Percentiles rank a stretch among this genome's conserved stretches.
These are phyloP conservation scores for Troides helena DNA, from an alignment of 2,888 invertebrate genomes.

Conservation along the genomic window DNA sequence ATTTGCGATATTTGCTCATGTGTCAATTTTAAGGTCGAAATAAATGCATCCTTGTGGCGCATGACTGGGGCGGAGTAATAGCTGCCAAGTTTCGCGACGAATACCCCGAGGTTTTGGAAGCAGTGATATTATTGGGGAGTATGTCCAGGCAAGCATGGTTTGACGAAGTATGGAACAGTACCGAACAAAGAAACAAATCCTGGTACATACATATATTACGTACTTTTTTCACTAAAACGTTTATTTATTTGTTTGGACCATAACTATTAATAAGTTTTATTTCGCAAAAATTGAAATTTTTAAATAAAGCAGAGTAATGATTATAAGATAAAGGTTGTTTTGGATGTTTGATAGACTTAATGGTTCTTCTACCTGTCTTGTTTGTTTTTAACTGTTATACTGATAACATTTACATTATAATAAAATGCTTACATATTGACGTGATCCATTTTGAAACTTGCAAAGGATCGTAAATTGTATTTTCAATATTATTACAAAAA, in stretches of 20 bases:
- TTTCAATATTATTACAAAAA: not conserved
- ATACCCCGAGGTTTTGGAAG: constrained; percentile 77
- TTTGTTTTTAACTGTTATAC: not conserved
- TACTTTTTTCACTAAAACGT: not conserved
- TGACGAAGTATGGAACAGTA: constrained; percentile 57
- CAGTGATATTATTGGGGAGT: constrained; percentile 78
- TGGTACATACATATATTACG: constrained; percentile 52
- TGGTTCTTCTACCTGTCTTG: not conserved
- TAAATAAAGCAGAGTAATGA: too few relatives aligned
- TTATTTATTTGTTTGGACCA: not conserved
- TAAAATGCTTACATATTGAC: not conserved
- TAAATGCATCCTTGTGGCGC: constrained; percentile 79
- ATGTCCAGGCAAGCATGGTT: constrained; percentile 70
- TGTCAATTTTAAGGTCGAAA: constrained; percentile 59
- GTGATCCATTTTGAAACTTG: not conserved
- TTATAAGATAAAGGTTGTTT: too few relatives aligned
- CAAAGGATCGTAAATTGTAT: not conserved
- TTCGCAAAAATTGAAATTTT: too few relatives aligned
- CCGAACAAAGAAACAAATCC: constrained; percentile 65
- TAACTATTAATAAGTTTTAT: not conserved
- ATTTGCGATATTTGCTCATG: not conserved
- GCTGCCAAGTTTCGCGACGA: constrained; percentile 75
- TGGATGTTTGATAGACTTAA: too few relatives aligned
- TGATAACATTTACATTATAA: not conserved
- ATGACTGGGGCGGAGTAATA: constrained; percentile 85